Conservation (phyloP, 2,888 invertebrate genomes). For the Criorhina ranunculi region DNA sequence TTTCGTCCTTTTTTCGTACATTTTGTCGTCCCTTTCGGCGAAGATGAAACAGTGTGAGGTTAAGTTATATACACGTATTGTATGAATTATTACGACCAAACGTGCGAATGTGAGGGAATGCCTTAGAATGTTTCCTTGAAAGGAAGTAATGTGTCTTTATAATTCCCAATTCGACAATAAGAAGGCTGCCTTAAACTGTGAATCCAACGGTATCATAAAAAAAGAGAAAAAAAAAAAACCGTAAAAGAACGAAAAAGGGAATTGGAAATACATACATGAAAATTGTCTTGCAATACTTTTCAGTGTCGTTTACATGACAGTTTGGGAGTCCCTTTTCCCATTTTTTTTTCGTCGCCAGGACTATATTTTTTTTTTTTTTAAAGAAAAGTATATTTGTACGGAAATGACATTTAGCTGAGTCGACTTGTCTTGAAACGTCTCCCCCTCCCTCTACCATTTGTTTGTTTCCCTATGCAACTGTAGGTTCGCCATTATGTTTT, state of each 20-base stretch:
- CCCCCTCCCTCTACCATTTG: too few relatives aligned
- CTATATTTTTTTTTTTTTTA: not conserved
- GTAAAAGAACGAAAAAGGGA: not conserved
- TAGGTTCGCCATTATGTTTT: slow-evolving; percentile 23
- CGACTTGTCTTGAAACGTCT: slow-evolving; percentile 20
- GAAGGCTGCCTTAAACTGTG: slow-evolving; percentile 21
- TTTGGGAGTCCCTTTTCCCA: too few relatives aligned
- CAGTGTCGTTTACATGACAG: too few relatives aligned
- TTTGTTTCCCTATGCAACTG: slow-evolving; percentile 20
- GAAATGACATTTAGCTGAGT: slow-evolving; percentile 43
- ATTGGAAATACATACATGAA: slow-evolving; percentile 19
- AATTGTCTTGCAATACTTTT: slow-evolving; percentile 25
- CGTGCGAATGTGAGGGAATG: slow-evolving; percentile 37
- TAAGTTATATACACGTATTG: not conserved
- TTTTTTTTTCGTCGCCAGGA: not conserved
- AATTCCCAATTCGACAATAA: slow-evolving; percentile 50
- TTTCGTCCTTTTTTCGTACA: not conserved
- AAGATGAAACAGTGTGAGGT: not conserved
- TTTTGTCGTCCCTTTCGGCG: too few relatives aligned
- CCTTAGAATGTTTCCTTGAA: slow-evolving; percentile 17
- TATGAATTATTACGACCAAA: slow-evolving; percentile 41
- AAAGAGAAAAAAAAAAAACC: slow-evolving; percentile 5
- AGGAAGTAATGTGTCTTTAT: slow-evolving; percentile 37
- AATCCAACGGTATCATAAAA: slow-evolving; percentile 18
- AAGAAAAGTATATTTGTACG: slow-evolving; percentile 1